Percentiles rank a stretch among this genome's conserved stretches.
Evolutionary conservation across 2,113 vertebrate species (phyloP).

Genomic region (Macrotus californicus): DNA sequence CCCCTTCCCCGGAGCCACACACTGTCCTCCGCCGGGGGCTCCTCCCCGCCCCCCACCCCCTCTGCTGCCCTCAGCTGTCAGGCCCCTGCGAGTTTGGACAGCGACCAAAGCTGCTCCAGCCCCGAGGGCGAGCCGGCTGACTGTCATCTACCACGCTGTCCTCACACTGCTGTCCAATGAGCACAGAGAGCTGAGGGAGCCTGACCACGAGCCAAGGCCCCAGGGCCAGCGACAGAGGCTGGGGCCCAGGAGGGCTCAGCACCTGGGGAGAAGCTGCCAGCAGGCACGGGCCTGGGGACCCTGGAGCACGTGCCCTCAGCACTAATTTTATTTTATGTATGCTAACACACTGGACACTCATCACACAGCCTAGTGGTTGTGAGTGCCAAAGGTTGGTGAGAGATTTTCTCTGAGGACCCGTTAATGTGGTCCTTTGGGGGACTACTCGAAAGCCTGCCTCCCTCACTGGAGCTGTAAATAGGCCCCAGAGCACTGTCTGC

Average conservation of each 20-base stretch:
- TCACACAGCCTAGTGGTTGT: constrained; percentile 7
- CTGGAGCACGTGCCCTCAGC: rapidly evolving
- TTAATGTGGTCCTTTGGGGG: constrained; percentile 16
- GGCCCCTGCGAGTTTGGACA: not conserved
- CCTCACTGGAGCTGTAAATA: not conserved
- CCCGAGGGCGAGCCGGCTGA: rapidly evolving
- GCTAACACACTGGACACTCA: not conserved
- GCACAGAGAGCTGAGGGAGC: not conserved
- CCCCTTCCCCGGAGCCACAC: rapidly evolving
- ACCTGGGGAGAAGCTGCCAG: not conserved
- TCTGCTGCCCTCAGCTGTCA: not conserved
- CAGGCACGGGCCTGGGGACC: not conserved
- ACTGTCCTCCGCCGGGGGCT: not conserved
- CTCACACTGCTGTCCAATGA: rapidly evolving
- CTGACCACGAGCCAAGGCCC: rapidly evolving
- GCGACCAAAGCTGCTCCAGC: not conserved
- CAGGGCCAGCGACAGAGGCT: rapidly evolving
- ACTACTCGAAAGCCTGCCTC: not conserved
- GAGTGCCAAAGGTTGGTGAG: constrained; percentile 39
- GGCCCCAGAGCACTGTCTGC: not conserved
- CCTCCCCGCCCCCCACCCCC: not conserved
- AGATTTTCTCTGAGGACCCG: constrained; percentile 19
- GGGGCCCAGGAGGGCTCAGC: rapidly evolving
- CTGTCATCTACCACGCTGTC: rapidly evolving
- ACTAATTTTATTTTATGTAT: not conserved